A percentile compares a stretch with the other conserved stretches of the same genome.
Conservation (phyloP, 1,140 invertebrate species). For the Sinonovacula constricta region DNA sequence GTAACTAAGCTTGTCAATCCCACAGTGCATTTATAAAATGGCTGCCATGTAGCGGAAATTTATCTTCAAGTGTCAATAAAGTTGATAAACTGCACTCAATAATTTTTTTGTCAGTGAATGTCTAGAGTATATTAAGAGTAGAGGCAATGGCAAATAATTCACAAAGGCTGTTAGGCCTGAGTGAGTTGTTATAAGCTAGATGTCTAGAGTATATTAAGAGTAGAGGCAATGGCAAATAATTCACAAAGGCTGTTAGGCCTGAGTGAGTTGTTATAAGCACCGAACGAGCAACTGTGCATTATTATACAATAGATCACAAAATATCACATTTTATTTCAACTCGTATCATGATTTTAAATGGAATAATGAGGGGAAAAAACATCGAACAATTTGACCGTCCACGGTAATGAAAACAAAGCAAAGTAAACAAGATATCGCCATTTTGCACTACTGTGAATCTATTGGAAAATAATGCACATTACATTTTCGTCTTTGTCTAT, state of each 20-base stretch:
- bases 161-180: too few species aligned
- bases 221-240: slow-evolving; percentile 25
- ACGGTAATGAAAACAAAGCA: slow-evolving; percentile 12
- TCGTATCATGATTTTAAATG: slow-evolving; percentile 29
- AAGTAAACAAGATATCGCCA: slow-evolving; percentile 28
- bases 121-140: too few species aligned
- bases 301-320: slow-evolving; percentile 29
- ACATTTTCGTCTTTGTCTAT: slow-evolving; percentile 28
- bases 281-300: slow-evolving; percentile 29
- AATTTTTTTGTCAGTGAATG: too few species aligned
- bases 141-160: too few species aligned
- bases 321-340: too few species aligned
- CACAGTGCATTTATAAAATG: too few species aligned
- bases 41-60: too few species aligned
- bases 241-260: slow-evolving; percentile 32
- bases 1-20: too few species aligned
- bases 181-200: too few species aligned
- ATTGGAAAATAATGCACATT: slow-evolving; percentile 27
- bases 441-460: slow-evolving; percentile 33
- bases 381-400: slow-evolving; percentile 20
- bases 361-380: slow-evolving; percentile 26
- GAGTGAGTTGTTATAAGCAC: slow-evolving; percentile 33
- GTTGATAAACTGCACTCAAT: too few species aligned
- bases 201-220: slow-evolving; percentile 13
- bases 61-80: too few species aligned